Evolutionary conservation across 1,140 invertebrate species (phyloP), one percentile per base, ranked within the genome.

Genomic region (Sycophaga agraensis): DNA sequence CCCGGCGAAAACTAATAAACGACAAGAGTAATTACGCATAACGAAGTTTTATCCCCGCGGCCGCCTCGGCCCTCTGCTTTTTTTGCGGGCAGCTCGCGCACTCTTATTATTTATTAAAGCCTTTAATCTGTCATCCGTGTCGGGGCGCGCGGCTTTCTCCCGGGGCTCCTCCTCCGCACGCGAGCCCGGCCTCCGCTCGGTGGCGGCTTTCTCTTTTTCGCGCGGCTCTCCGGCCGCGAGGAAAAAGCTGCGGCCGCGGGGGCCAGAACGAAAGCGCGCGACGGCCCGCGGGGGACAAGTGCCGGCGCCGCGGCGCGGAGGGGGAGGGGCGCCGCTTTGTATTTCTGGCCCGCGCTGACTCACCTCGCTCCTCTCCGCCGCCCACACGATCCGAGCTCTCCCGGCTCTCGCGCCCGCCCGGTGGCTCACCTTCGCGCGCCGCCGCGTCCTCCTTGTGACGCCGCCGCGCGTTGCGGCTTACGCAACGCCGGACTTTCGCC

Each of bases 311-410:
- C 6, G 24, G 34, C 9, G 11, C 2, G 48, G 11, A 21, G 16
- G 14, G 24, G 17, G 35, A 21, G 28, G 16, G 12, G 53, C 16
- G 31, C 34, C 22, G 2, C n/a, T 40, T 53, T 4, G 50, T 53
- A 53, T 53, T 53, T 53, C 67, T 72, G 72, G 65, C 50, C 40
- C 21, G 22, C 7, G 65, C 57, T 73, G 72, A 73, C 54, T 73
- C 72, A 73, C 14, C 24, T 65, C 62, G 22, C 17, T 59, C 48
- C 51, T 49, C 48, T 59, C 22, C 46, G 31, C 48, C 70, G 62
- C 72, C 72, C 67, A 73, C 72, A 63, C 70, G 48, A 66, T 68
- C 60, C 58, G 67, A 62, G n/a, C n/a, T n/a, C n/a, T n/a, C n/a
- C n/a, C n/a, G 49, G 50, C 56, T 12, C 14, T 16, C 19, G 49